Conservation (phyloP, 2,888 invertebrate species). For the Mythimna loreyi region DNA sequence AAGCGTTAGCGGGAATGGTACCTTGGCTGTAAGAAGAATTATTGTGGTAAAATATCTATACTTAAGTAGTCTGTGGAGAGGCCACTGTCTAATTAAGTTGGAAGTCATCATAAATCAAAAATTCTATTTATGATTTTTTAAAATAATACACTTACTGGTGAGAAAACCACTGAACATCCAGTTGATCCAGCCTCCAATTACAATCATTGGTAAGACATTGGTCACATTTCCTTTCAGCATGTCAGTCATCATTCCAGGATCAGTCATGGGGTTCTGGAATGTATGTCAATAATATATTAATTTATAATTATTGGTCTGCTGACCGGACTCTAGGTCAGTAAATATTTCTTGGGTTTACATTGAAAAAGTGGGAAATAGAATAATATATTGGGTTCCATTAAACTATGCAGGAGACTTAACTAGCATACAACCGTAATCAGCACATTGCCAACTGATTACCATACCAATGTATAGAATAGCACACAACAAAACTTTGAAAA, state of each 20-base stretch:
- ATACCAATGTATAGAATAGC: too few species aligned
- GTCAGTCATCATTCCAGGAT: conserved; percentile 99
- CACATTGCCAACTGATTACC: too few species aligned
- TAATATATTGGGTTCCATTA: too few species aligned
- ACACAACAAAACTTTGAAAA: too few species aligned
- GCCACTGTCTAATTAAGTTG: too few species aligned
- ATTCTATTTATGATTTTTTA: too few species aligned
- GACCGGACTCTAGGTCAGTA: not conserved
- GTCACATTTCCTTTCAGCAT: conserved; percentile 99
- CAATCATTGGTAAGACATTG: conserved; percentile 99
- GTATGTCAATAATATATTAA: conserved; percentile 3
- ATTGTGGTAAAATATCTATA: not conserved
- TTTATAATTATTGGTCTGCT: not conserved
- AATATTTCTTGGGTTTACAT: not conserved
- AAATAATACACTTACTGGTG: conserved; percentile 93
- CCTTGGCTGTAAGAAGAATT: conserved; percentile 93
- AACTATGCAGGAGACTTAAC: too few species aligned
- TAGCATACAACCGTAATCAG: too few species aligned
- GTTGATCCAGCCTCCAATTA: conserved; percentile 99
- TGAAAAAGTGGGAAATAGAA: too few species aligned
- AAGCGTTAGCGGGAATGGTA: conserved; percentile 99
- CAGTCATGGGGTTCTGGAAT: conserved; percentile 97
- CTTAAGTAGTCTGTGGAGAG: too few species aligned
- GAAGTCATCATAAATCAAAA: too few species aligned
- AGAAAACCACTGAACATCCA: conserved; percentile 99